Conservation (phyloP, 2,113 vertebrate genomes). For the Seriola dumerili region DNA sequence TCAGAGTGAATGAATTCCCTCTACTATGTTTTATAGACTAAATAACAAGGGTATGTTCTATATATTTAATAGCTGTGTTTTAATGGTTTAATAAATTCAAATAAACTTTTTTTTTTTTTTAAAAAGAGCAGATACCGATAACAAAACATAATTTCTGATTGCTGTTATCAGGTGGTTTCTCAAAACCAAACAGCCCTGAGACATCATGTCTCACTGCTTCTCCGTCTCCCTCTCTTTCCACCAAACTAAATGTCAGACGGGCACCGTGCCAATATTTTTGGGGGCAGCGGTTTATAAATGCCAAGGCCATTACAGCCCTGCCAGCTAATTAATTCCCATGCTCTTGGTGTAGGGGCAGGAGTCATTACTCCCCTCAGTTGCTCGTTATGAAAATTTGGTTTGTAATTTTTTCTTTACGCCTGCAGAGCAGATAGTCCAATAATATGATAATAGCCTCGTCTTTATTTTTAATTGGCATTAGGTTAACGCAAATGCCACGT, state of each 20-base stretch:
- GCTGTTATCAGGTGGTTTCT: not conserved
- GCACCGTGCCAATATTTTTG: constrained; percentile 41
- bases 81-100: not conserved
- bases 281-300: constrained; percentile 62
- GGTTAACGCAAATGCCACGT: constrained; percentile 57
- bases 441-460: constrained; percentile 53
- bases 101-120: too few species aligned
- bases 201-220: not conserved
- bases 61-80: not conserved
- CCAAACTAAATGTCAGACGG: constrained; percentile 50
- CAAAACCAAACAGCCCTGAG: constrained; percentile 14
- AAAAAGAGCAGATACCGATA: not conserved
- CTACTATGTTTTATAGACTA: not conserved
- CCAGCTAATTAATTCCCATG: constrained; percentile 67
- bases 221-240: not conserved
- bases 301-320: constrained; percentile 67
- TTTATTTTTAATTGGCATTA: constrained; percentile 65
- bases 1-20: not conserved
- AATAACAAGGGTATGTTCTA: not conserved
- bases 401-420: constrained; percentile 46
- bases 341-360: constrained; percentile 59
- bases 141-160: not conserved
- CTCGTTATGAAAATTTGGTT: constrained; percentile 65
- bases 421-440: constrained; percentile 54
- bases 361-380: constrained; percentile 52